Conservation (phyloP, 2,113 vertebrate species). For the Percopsis transmontana region DNA sequence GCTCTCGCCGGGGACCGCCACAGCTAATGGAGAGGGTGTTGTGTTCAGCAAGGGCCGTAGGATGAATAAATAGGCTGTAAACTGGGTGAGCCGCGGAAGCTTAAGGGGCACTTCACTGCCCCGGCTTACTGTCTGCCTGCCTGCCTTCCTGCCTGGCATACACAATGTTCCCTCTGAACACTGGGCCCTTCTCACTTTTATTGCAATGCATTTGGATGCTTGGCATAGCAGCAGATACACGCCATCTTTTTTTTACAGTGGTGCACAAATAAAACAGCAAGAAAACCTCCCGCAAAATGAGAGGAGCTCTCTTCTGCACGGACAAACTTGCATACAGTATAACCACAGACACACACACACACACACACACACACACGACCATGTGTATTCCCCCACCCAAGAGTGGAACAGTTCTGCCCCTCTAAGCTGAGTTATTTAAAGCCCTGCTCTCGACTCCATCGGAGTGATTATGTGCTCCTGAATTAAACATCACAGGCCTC, state of each 20-base stretch:
- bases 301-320: slow-evolving; percentile 54
- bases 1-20: slow-evolving; percentile 65
- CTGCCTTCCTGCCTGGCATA: slow-evolving; percentile 53
- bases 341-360: slow-evolving; percentile 49
- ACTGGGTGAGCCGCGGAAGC: slow-evolving; percentile 68
- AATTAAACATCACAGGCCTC: slow-evolving; percentile 84
- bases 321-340: slow-evolving; percentile 4
- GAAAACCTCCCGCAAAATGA: slow-evolving; percentile 56
- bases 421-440: slow-evolving; percentile 84
- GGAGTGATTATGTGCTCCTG: slow-evolving; percentile 81
- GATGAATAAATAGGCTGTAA: slow-evolving; percentile 75
- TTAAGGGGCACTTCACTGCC: slow-evolving; percentile 68
- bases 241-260: slow-evolving; percentile 51
- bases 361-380: slow-evolving; percentile 51
- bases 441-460: slow-evolving; percentile 76
- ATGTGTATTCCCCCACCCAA: slow-evolving; percentile 57
- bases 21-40: slow-evolving; percentile 71
- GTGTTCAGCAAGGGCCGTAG: slow-evolving; percentile 60
- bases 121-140: slow-evolving; percentile 33
- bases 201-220: slow-evolving; percentile 65
- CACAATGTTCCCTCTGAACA: slow-evolving; percentile 50
- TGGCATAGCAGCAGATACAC: slow-evolving; percentile 62
- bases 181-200: slow-evolving; percentile 71
- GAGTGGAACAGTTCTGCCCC: slow-evolving; percentile 73
- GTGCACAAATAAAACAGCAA: slow-evolving; percentile 58